These are phyloP conservation scores for Drosophila birchii DNA, from an alignment of 2,888 invertebrate species.

Conservation along the genomic window DNA sequence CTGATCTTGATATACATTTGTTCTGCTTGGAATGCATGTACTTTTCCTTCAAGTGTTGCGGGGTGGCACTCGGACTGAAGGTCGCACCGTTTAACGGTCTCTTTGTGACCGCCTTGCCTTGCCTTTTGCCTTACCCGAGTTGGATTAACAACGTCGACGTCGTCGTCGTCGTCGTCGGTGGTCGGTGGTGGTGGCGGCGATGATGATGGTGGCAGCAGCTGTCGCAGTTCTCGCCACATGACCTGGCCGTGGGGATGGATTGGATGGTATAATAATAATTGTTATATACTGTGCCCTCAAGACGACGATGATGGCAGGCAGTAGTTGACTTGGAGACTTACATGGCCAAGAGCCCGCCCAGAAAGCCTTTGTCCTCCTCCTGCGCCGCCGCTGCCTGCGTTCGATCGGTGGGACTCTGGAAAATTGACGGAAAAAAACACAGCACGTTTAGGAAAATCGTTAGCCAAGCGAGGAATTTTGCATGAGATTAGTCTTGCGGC, in stretches of 20 bases:
- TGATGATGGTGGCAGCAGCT: slow-evolving; percentile 60
- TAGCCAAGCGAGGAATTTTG: not conserved
- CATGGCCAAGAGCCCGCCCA: slow-evolving; percentile 69
- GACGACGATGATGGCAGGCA: slow-evolving; percentile 27
- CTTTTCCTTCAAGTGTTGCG: slow-evolving; percentile 27
- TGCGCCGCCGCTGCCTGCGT: slow-evolving; percentile 9
- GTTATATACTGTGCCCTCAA: slow-evolving; percentile 37
- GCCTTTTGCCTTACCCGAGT: slow-evolving; percentile 31
- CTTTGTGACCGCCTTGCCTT: slow-evolving; percentile 3
- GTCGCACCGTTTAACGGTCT: slow-evolving; percentile 68
- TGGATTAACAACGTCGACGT: slow-evolving; percentile 42
- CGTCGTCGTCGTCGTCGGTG: slow-evolving; percentile 39
- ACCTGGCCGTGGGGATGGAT: slow-evolving; percentile 56
- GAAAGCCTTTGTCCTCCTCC: slow-evolving; percentile 52
- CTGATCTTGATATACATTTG: not conserved
- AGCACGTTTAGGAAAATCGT: not conserved
- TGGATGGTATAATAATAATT: slow-evolving; percentile 34
- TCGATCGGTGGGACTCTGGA: slow-evolving; percentile 42
- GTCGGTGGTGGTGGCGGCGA: slow-evolving; percentile 14
- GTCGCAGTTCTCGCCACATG: slow-evolving; percentile 67
- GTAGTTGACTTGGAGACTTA: slow-evolving; percentile 54
- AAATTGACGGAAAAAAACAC: slow-evolving; percentile 5
- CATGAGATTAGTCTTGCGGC: not conserved
- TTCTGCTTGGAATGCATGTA: not conserved
- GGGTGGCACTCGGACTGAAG: slow-evolving; percentile 33